phyloP scores from a whole-genome alignment of 2,888 invertebrate species.

The Xylocampa areola region DNA sequence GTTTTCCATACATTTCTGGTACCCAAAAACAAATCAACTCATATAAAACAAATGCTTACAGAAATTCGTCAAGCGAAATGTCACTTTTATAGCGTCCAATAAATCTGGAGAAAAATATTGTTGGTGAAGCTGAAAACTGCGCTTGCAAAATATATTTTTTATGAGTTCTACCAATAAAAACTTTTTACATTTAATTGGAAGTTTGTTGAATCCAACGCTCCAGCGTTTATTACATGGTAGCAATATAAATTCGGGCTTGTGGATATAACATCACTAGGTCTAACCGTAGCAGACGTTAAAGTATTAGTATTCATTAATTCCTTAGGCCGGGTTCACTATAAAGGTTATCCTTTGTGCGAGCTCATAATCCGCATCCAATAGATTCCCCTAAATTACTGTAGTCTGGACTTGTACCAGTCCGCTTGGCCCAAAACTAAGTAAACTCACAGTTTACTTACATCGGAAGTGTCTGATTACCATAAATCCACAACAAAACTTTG shows the following conservation, averaged over 20 bases:
- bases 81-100: slow-evolving; percentile 38
- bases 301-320: slow-evolving; percentile 66
- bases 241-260: slow-evolving; percentile 16
- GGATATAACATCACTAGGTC: slow-evolving; percentile 39
- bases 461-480: slow-evolving; percentile 62
- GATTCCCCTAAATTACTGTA: slow-evolving; percentile 42
- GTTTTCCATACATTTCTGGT: slow-evolving; percentile 1
- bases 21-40: slow-evolving; percentile 20
- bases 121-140: slow-evolving; percentile 29
- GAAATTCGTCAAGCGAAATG: slow-evolving; percentile 35
- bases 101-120: slow-evolving; percentile 36
- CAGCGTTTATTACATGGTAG: slow-evolving; percentile 15
- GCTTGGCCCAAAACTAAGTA: slow-evolving; percentile 45
- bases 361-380: slow-evolving; percentile 57
- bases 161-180: slow-evolving; percentile 8
- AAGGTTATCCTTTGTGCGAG: slow-evolving; percentile 58
- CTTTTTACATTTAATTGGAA: slow-evolving; percentile 17
- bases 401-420: slow-evolving; percentile 32
- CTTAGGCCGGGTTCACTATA: slow-evolving; percentile 62
- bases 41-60: slow-evolving; percentile 20
- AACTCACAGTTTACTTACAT: slow-evolving; percentile 51
- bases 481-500: slow-evolving; percentile 64
- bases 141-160: slow-evolving; percentile 25
- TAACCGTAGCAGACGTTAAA: slow-evolving; percentile 26
- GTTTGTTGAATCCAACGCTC: not conserved